Percentiles rank a stretch among this genome's conserved stretches.
phyloP scores from a whole-genome alignment of 2,888 invertebrate species.

The Eupithecia subfuscata region DNA sequence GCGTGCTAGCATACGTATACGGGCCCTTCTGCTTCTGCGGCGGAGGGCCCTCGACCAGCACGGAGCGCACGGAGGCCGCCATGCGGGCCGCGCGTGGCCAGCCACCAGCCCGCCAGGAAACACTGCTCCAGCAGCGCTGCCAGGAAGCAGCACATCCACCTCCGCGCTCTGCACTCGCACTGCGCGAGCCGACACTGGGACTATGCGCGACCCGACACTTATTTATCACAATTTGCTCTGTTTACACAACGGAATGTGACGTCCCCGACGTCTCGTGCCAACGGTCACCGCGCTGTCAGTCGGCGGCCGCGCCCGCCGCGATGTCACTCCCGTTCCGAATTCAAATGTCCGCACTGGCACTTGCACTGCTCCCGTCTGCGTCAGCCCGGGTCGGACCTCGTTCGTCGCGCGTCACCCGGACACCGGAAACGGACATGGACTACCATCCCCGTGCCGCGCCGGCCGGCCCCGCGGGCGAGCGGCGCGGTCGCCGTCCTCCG shows the following conservation, averaged over 20 bases:
- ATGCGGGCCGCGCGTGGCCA: conserved; percentile 47
- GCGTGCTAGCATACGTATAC: conserved; percentile 85
- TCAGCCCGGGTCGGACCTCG: too few relatives aligned
- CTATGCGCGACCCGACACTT: background rate
- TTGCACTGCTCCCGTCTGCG: background rate
- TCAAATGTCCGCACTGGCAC: conserved; percentile 21
- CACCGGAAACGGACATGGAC: background rate
- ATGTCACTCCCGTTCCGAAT: conserved; percentile 26
- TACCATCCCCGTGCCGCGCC: background rate
- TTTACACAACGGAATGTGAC: background rate
- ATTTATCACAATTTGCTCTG: background rate
- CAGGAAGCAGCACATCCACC: conserved; percentile 68
- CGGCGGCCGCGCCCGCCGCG: background rate
- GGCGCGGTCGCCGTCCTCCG: background rate
- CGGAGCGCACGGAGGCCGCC: conserved; percentile 73
- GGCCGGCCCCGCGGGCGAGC: background rate
- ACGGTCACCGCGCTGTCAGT: background rate
- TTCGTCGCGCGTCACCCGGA: background rate
- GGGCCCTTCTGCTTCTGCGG: conserved; percentile 67
- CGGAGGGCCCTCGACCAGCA: conserved; percentile 75
- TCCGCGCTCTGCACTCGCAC: background rate
- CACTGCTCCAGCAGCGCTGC: conserved; percentile 63
- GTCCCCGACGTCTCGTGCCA: background rate
- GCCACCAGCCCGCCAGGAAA: conserved; percentile 49
- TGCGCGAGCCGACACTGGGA: background rate